phyloP scores from a whole-genome alignment of 2,113 vertebrate genomes.

The human (Homo sapiens) region GRCh38 chr1:108779001-108779500 shows the following conservation, averaged over 20 bases:
- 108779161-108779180: neutral
- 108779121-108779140: conserved; percentile 39
- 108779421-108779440: conserved; percentile 14
- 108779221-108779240: conserved; percentile 27
- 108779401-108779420: conserved; percentile 93
- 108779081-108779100: neutral
- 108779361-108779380: conserved; percentile 99
- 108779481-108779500: neutral
- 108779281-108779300: conserved; percentile 94
- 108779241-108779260: conserved; percentile 59
- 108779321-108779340: conserved; percentile 95
- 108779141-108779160: neutral
- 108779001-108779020: neutral
- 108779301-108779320: conserved; percentile 96
- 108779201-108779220: conserved; percentile 54
- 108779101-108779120: conserved; percentile 20
- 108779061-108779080: neutral
- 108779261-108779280: conserved; percentile 68
- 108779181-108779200: conserved; percentile 47
- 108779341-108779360: conserved; percentile 97
- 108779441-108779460: neutral
- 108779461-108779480: neutral
- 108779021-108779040: neutral
- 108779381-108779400: conserved; percentile 93
- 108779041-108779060: neutral